Base-by-base conservation (phyloP, 2,797 vertebrate species). In the Platalea minor region DNA sequence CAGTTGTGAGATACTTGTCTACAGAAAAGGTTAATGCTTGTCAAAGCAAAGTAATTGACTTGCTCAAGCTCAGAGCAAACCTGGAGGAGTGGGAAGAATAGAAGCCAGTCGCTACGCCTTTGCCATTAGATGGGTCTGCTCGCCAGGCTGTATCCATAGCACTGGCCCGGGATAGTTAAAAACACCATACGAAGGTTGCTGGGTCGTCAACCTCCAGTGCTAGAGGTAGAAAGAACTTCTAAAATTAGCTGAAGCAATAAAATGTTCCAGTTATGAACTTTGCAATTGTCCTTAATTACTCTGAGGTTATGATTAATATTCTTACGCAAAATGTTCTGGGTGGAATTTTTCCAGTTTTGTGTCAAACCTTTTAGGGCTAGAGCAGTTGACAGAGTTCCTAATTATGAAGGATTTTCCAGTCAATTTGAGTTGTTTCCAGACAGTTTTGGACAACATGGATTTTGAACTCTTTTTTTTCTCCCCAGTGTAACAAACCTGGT, bases 81-180 rank as follows among this genome's bases (percentile, higher is more conserved):
- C 56, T 56, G 43, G 5, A 19, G 35, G 33, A 77, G 11, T 53
- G 31, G 43, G 73, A 87, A 37, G 46, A 51, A 46, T 60, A 77
- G 79, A 64, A 51, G 13, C 35, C 35, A 51, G 41, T 53, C 15
- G 2, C 41, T 21, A 35, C 0, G 2, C 35, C 64, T 86, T 29
- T 86, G 51, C 51, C 48, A 25, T 41, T 9, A 19, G 25, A 25
- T 12, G 17, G 39, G 43, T 45, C 43, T 56, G 45, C 25, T 68
- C 46, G 5, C 39, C 54, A 23, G 77, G n/a, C 54, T 73, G 41
- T 23, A 28, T 17, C 68, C 59, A 45, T 7, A 8, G 25, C 33
- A 26, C 46, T 65, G 33, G 12, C n/a, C n/a, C 0, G 0, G 53
- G 33, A 5, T 2, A n/a, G n/a, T 31, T 41, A 72, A 90, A 93